Percentiles rank a stretch among this genome's conserved stretches.
These are phyloP conservation scores for Talpa occidentalis DNA, from an alignment of 2,113 vertebrate species.

Conservation along the genomic window DNA sequence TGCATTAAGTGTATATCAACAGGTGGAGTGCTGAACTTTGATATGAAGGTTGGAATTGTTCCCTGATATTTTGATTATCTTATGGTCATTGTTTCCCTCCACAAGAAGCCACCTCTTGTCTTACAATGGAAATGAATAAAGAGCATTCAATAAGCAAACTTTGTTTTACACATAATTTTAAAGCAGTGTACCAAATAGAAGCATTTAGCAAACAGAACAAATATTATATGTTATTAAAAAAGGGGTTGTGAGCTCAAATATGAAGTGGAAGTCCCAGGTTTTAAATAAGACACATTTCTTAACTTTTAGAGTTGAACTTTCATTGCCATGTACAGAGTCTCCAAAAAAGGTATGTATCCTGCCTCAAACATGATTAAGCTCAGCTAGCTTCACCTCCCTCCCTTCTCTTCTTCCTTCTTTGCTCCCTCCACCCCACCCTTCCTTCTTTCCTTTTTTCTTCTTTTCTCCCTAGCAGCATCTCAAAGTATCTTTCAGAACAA, in stretches of 20 bases:
- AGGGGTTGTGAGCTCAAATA: background rate
- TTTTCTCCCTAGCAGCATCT: background rate
- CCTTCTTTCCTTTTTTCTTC: background rate
- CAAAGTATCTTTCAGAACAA: background rate
- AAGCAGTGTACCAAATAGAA: background rate
- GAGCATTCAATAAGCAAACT: background rate
- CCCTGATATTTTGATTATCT: background rate
- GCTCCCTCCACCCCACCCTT: background rate
- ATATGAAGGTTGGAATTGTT: background rate
- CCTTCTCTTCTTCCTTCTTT: no score
- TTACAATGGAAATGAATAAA: background rate
- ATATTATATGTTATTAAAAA: background rate
- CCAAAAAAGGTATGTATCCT: background rate
- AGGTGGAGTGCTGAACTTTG: background rate
- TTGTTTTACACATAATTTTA: slow-evolving; percentile 31
- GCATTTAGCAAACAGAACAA: background rate
- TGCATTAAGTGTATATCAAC: background rate
- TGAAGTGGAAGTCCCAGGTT: background rate
- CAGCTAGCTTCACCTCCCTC: background rate
- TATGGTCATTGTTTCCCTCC: background rate
- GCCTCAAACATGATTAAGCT: background rate
- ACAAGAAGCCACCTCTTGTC: background rate
- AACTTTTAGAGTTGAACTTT: background rate
- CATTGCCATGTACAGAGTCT: background rate
- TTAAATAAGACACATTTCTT: background rate